Conservation (phyloP, 2,888 invertebrate species). For the Iselma pallidipennis region DNA sequence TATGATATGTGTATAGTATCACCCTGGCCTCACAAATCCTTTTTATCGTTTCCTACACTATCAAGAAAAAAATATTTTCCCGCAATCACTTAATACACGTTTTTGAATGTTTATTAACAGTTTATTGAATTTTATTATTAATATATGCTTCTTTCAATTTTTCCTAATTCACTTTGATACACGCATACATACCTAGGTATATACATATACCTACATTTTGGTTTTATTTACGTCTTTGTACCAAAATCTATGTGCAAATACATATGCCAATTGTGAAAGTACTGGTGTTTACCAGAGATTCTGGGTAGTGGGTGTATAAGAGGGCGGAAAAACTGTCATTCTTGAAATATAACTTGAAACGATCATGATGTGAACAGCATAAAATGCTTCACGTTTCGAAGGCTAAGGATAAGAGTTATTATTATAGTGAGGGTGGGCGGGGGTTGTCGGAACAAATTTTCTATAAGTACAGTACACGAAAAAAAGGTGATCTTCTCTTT, state of each 20-base stretch:
- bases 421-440: too few relatives aligned
- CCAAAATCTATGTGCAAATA: background rate
- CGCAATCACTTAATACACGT: background rate
- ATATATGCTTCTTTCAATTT: too few relatives aligned
- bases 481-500: too few relatives aligned
- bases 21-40: constrained; percentile 22
- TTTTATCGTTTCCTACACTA: constrained; percentile 22
- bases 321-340: background rate
- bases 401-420: background rate
- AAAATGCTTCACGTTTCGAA: background rate
- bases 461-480: too few relatives aligned
- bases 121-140: too few relatives aligned
- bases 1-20: constrained; percentile 27
- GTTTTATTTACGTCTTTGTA: too few relatives aligned
- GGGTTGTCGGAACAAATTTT: too few relatives aligned
- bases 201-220: too few relatives aligned
- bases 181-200: too few relatives aligned
- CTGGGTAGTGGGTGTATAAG: background rate
- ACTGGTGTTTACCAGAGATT: background rate
- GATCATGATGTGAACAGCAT: background rate
- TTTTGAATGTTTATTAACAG: too few relatives aligned
- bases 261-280: background rate
- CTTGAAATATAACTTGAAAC: background rate
- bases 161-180: too few relatives aligned
- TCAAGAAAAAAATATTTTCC: constrained; percentile 4